Base-by-base conservation (phyloP, 92 coral and sea anemone species). In the Phenganax marumi region DNA sequence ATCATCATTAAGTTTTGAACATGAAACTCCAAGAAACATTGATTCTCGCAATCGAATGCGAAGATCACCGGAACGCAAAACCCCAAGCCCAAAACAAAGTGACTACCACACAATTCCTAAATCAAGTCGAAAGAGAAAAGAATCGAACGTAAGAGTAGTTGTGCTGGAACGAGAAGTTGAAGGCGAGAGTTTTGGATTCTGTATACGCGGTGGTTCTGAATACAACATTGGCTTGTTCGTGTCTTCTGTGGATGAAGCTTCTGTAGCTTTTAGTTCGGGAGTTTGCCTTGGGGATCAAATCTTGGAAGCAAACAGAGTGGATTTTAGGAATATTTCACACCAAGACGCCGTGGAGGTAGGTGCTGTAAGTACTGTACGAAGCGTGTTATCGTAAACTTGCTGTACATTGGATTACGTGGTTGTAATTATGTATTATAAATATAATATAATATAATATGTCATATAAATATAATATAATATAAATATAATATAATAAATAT, bases 171-270 rank as follows among this genome's bases (percentile, higher is more conserved):
- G 83, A 43, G 73, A 62, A 63, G 72, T 58, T 48, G 71, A 68
- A 21, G 83, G 83, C 33, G 83, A 78, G 6, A 90, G 96, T 48
- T 96, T 90, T 88, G 99, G 99, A 26, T 96, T 96, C 87, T 87
- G 90, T 74, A 91, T 96, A 83, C 97, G 99, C 18, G 99, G 99
- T 54, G 99, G 99, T 17, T 88, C 97, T 16, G 99, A 96, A 82
- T 93, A 96, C 73, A 91, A 97, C 47, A 89, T 96, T 72, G 99
- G 97, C 10, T 83, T 96, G 68, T 96, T 92, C 87, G 95, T 96
- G 43, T 96, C 99, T 75, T 84, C 97, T 23, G 89, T 96, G 66
- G 96, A 92, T 77, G 88, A 83, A 52, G 87, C 83, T 51, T 92
- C 97, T 13, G 79, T 92, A 16, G 92, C 99, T 6, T 96, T 91